Conservation (phyloP, 2,888 invertebrate species). For the Fragum whitleyi region DNA sequence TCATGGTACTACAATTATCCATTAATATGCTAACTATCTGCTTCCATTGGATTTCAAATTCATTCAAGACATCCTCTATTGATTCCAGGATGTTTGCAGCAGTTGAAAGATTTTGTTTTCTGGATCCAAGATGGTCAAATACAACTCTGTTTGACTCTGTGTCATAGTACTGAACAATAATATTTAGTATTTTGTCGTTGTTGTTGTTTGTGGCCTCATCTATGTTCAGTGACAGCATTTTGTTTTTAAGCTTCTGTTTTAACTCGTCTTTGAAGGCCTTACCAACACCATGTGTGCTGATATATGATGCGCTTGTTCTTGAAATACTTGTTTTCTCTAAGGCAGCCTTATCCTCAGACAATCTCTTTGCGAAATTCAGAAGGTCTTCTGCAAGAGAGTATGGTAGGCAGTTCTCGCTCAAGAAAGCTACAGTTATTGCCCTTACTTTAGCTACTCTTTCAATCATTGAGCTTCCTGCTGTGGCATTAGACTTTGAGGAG, state of each 20-base stretch:
- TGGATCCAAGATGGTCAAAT: slow-evolving; percentile 29
- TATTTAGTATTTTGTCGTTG: slow-evolving; percentile 44
- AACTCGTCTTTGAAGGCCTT: slow-evolving; percentile 38
- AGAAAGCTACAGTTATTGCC: slow-evolving; percentile 18
- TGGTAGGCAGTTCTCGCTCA: too few species aligned
- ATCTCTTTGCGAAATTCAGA: slow-evolving; percentile 23
- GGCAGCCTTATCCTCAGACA: slow-evolving; percentile 29
- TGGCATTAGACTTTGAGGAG: background rate
- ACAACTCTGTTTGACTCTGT: slow-evolving; percentile 2
- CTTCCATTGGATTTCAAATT: slow-evolving; percentile 29
- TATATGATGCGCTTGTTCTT: slow-evolving; percentile 16
- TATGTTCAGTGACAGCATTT: slow-evolving; percentile 33
- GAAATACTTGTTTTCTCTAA: slow-evolving; percentile 23
- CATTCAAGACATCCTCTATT: slow-evolving; percentile 21
- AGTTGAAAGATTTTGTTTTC: slow-evolving; percentile 36
- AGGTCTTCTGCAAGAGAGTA: slow-evolving; percentile 40
- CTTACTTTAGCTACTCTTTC: slow-evolving; percentile 3
- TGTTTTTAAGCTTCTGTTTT: slow-evolving; percentile 13
- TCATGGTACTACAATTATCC: slow-evolving; percentile 53
- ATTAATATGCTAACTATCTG: slow-evolving; percentile 41
- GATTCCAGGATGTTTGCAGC: slow-evolving; percentile 27
- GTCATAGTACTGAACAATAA: slow-evolving; percentile 40
- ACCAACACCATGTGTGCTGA: slow-evolving; percentile 31
- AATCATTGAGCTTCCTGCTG: background rate
- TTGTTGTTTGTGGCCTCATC: slow-evolving; percentile 52